Conservation (phyloP, 2,888 invertebrate genomes). For the Macrostomum cliftonense region DNA sequence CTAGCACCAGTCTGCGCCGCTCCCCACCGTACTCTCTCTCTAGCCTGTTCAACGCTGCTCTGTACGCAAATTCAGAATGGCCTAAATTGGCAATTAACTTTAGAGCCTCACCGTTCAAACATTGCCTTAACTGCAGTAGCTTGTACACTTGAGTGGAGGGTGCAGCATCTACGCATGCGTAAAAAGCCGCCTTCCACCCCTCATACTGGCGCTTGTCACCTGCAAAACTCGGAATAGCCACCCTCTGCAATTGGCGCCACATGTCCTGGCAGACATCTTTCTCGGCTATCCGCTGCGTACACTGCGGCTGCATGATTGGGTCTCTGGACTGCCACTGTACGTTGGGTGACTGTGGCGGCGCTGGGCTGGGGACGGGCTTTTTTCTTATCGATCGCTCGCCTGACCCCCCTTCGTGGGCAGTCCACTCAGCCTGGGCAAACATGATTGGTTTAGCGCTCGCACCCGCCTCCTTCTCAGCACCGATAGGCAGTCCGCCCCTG, state of each 20-base stretch:
- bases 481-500: too few relatives aligned
- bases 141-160: constrained; percentile 11
- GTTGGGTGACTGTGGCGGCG: too few relatives aligned
- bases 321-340: too few relatives aligned
- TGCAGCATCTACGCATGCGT: constrained; percentile 8
- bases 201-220: constrained; percentile 11
- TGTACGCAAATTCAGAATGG: constrained; percentile 9
- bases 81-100: constrained; percentile 4
- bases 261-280: background rate
- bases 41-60: constrained; percentile 7
- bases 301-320: too few relatives aligned
- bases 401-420: too few relatives aligned
- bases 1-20: constrained; percentile 4
- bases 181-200: constrained; percentile 11
- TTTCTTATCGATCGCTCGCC: too few relatives aligned
- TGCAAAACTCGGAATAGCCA: constrained; percentile 9
- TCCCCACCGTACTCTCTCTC: constrained; percentile 10
- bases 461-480: too few relatives aligned
- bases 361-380: too few relatives aligned
- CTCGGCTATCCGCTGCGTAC: too few relatives aligned
- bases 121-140: constrained; percentile 11
- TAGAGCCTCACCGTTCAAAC: constrained; percentile 9
- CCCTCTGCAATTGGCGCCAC: constrained; percentile 7
- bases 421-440: too few relatives aligned
- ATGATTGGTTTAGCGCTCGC: too few relatives aligned